Base-by-base conservation (phyloP, 2,888 invertebrate species). In the Eristalis intricaria region DNA sequence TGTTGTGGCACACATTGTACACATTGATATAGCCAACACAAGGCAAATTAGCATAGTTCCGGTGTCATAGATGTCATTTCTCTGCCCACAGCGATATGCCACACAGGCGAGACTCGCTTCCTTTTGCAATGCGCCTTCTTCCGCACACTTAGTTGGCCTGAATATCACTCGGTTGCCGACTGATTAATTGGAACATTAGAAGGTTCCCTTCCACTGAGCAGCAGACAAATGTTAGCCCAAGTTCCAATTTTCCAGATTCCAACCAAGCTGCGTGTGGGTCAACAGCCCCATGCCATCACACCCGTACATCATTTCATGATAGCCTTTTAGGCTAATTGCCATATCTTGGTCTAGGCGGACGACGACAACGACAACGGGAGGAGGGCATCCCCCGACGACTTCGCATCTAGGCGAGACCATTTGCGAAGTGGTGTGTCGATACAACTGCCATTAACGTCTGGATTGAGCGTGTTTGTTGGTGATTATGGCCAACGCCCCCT, bases 171-270 rank as follows among this genome's bases (percentile, higher is more conserved):
- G 71, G 75, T 81, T 76, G 61, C 56, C 81, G 60, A 66, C 73
- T 85, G 81, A 85, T 85, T 85, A 85, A 85, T 85, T 81, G 82
- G 82, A 77, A 82, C 82, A 86, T 82, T 86, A 86, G 82, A 56
- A 65, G 69, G 74, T 86, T 86, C 74, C 85, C 71, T 82, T 78
- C 65, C 74, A 82, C 77, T 82, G 82, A 82, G 70, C 74, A 86
- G 60, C 69, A 77, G 77, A 69, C 81, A 81, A 64, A 81, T 81
- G 85, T 81, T 76, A 73, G 65, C 38, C 50, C 19, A 74, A 69
- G 73, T 77, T 64, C 69, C 50, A 50, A 50, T 64, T 26, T 77
- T 70, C 35, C 68, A 81, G 76, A 60, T 56, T 35, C 71, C 71
- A 35, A 26, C 26, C 26, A 3, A 35, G 13, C 22, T 64, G 38